Base-by-base conservation (phyloP, 2,797 vertebrate species). In the Phylloscopus collybita region DNA sequence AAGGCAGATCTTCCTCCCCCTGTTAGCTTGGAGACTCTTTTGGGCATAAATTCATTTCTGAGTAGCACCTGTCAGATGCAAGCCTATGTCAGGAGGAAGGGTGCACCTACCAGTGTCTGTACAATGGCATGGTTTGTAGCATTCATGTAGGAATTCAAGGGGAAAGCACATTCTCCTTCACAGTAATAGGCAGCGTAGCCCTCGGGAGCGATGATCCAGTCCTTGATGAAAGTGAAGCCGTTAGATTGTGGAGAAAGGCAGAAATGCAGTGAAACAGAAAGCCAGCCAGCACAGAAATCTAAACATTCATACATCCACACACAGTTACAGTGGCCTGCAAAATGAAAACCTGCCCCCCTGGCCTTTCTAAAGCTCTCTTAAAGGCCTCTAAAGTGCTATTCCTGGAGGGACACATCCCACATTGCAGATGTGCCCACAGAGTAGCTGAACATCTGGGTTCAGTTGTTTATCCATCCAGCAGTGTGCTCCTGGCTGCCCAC, bases 71-170 rank as follows among this genome's bases (percentile, higher is more conserved):
- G 71, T 23, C 16, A 30, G 38, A 5, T 25, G 34, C 15, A n/a
- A 40, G 9, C 12, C 59, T 6, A 6, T 5, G 32, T 6, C 2
- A 17, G 60, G 44, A 74, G 72, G 47, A 45, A 26, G 87, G 70
- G 84, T 80, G 78, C 95, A 98, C 99, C 98, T 97, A 99, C 99
- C 96, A 99, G 98, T 73, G 99, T 99, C 98, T 99, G 99, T 72
- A 99, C 99, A 90, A 99, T 99, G 97, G 99, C 99, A 8, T 99
- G 99, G 92, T 99, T 99, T 96, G 99, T 99, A 93, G 99, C 99
- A 2, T 99, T 99, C 99, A 99, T 99, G 97, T 99, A 99, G 67
- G 99, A 99, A 86, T 99, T 99, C 83, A 99, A 95, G 0, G 99
- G 99, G 97, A 99, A 99, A 97, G 99, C 99, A 17, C 99, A 99